A percentile compares a stretch with the other conserved stretches of the same genome.
phyloP scores from a whole-genome alignment of 2,888 invertebrate species.

The Oeneis ivallda region DNA sequence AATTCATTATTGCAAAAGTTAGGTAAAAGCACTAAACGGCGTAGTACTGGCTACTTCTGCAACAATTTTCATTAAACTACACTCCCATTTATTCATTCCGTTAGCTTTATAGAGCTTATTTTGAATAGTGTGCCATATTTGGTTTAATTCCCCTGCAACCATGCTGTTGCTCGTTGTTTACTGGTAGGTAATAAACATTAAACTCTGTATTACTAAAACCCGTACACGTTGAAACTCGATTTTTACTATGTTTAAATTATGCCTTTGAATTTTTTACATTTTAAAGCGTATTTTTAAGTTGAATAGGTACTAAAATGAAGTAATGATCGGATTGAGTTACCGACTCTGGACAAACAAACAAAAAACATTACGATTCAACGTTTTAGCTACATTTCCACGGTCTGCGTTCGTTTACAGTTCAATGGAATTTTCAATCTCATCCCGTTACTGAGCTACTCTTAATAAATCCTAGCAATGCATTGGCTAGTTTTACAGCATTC shows the following conservation, averaged over 20 bases:
- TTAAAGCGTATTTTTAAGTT: too few species aligned
- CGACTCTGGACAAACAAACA: constrained; percentile 55
- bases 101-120: constrained; percentile 4
- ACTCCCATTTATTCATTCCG: constrained; percentile 7
- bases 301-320: constrained; percentile 51
- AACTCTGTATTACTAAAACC: neutral
- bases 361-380: constrained; percentile 64
- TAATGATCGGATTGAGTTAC: constrained; percentile 52
- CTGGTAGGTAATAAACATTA: neutral
- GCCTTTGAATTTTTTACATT: too few species aligned
- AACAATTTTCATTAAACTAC: constrained; percentile 10
- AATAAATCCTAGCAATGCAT: constrained; percentile 49
- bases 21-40: neutral
- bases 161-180: neutral
- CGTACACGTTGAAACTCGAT: too few species aligned
- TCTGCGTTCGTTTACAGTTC: constrained; percentile 58
- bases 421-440: constrained; percentile 65
- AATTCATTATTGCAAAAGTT: neutral
- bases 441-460: constrained; percentile 58
- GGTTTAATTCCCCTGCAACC: neutral
- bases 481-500: constrained; percentile 47
- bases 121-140: neutral
- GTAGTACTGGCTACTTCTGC: neutral
- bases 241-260: too few species aligned
- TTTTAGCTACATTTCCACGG: constrained; percentile 64